Evolutionary conservation across 2,888 invertebrate genomes (phyloP).

Genomic region (Incurvaria masculella): DNA sequence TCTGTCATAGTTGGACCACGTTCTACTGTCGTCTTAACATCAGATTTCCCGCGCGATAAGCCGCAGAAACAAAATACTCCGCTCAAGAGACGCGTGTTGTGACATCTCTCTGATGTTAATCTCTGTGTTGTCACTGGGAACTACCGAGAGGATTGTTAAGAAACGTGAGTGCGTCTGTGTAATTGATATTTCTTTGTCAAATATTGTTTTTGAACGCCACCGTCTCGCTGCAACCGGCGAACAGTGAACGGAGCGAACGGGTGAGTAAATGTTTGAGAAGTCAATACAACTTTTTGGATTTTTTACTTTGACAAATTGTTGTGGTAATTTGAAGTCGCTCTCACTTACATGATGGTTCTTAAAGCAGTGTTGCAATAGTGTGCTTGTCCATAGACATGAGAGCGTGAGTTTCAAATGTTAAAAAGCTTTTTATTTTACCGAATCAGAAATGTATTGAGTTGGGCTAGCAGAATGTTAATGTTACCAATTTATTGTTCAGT

Average conservation of each 20-base stretch:
- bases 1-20: no score
- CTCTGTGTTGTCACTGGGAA: not conserved
- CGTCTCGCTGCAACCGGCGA: not conserved
- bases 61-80: not conserved
- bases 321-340: not conserved
- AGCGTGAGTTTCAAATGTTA: no score
- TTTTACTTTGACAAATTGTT: not conserved
- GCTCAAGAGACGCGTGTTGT: not conserved
- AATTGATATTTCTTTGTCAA: conserved; percentile 14
- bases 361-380: no score
- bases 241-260: not conserved
- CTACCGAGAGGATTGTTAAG: not conserved
- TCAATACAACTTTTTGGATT: conserved; percentile 22
- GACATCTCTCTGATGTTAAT: not conserved
- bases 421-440: no score
- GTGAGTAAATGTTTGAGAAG: conserved; percentile 37
- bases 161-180: conserved; percentile 1
- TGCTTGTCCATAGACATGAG: no score
- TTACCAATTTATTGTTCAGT: no score
- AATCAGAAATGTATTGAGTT: no score
- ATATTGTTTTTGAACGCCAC: conserved; percentile 20
- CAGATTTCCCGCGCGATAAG: not conserved
- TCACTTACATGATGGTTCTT: not conserved
- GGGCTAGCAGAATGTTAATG: no score
- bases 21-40: no score